Evolutionary conservation across 2,797 vertebrate genomes (phyloP).

Genomic region (Holocentrus rufus): DNA sequence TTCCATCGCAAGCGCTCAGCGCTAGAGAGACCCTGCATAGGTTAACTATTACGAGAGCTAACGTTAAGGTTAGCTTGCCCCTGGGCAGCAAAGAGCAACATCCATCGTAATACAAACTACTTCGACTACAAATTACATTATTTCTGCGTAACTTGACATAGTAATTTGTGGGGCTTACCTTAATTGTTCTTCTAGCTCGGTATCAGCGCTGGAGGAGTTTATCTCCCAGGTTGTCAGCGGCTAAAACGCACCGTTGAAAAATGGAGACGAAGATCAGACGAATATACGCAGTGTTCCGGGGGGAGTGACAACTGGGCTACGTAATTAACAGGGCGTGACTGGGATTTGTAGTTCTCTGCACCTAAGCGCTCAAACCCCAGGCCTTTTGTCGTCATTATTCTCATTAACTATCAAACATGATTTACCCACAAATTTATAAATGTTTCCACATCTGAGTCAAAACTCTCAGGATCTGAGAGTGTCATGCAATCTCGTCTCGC

Average conservation of each 20-base stretch:
- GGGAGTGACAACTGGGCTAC: background rate
- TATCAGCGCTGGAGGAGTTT: background rate
- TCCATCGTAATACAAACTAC: background rate
- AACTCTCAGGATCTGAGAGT: too few species aligned
- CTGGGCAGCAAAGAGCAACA: too few species aligned
- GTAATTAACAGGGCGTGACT: background rate
- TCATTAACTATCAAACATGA: too few species aligned
- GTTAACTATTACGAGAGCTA: constrained; percentile 32
- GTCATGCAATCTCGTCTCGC: too few species aligned
- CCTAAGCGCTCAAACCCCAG: too few species aligned
- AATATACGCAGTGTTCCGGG: background rate
- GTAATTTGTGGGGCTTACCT: constrained; percentile 27
- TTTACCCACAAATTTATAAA: too few species aligned
- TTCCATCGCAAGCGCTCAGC: too few species aligned
- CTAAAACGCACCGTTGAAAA: constrained; percentile 32
- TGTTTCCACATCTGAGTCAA: too few species aligned
- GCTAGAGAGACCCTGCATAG: background rate
- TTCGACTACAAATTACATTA: fast-evolving
- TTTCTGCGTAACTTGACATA: background rate
- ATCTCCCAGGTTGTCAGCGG: background rate
- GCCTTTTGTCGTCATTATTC: too few species aligned
- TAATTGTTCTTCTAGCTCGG: background rate
- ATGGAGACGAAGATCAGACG: constrained; percentile 48
- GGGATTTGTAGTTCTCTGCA: constrained; percentile 21
- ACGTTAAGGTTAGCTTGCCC: background rate